A percentile compares a stretch with the other conserved stretches of the same genome.
These are phyloP conservation scores for Pentamera pediparva DNA, from an alignment of 53 echinoderm and acorn worm genomes.

Conservation along the genomic window DNA sequence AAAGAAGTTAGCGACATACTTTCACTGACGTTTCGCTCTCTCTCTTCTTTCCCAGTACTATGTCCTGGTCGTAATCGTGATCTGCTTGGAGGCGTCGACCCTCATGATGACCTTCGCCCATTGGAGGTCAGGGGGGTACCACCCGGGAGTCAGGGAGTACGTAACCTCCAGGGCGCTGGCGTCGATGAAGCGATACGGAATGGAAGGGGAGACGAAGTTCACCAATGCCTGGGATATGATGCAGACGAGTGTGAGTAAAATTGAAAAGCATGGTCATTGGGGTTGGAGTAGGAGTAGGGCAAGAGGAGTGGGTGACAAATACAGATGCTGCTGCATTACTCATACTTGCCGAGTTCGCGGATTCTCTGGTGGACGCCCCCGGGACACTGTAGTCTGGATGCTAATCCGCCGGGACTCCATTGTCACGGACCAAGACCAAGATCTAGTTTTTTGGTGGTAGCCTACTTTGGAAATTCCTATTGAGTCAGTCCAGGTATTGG, in stretches of 20 bases:
- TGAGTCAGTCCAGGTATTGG: no score
- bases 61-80: slow-evolving; percentile 66
- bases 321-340: neutral
- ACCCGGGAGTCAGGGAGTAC: slow-evolving; percentile 33
- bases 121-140: slow-evolving; percentile 41
- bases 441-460: no score
- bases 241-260: slow-evolving; percentile 14
- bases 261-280: neutral
- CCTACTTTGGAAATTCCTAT: no score
- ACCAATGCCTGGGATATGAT: slow-evolving; percentile 69
- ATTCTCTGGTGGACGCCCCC: no score
- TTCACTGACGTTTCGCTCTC: neutral
- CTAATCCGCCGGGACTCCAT: no score
- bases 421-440: no score
- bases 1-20: no score
- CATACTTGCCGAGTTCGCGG: neutral
- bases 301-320: neutral
- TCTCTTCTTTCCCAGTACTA: slow-evolving; percentile 47
- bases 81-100: slow-evolving; percentile 69
- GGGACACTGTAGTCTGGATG: no score
- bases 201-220: slow-evolving; percentile 2
- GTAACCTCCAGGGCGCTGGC: neutral
- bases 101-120: slow-evolving; percentile 69
- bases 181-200: neutral
- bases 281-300: neutral